Evolutionary conservation across 2,113 vertebrate species (phyloP).

Genomic region (Dasyornis broadbenti): DNA sequence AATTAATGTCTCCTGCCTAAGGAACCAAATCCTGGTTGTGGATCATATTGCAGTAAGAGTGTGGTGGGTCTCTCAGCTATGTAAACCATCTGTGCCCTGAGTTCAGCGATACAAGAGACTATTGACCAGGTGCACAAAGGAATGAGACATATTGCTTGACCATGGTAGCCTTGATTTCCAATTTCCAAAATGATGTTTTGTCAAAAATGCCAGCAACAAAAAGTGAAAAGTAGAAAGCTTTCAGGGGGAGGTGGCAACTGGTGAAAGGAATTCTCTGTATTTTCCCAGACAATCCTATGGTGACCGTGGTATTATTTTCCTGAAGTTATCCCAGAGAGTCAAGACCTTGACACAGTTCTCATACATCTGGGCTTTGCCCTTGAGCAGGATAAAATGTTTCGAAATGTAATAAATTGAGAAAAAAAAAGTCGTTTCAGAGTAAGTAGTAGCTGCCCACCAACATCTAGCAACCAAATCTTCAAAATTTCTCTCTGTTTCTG

Average conservation of each 20-base stretch:
- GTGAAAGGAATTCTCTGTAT: slow-evolving; percentile 20
- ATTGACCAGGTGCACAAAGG: slow-evolving; percentile 36
- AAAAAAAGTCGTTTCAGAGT: neutral
- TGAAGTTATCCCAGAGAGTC: neutral
- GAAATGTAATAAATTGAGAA: neutral
- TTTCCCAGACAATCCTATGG: neutral
- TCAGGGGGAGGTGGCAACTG: neutral
- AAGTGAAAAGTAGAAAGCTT: neutral
- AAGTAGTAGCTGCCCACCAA: neutral
- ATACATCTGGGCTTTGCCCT: neutral
- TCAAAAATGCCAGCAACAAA: slow-evolving; percentile 24
- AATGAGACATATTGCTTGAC: neutral
- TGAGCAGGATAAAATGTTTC: neutral
- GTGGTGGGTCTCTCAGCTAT: slow-evolving; percentile 27
- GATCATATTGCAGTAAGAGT: neutral
- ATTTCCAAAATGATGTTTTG: neutral
- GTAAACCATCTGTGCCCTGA: slow-evolving; percentile 24
- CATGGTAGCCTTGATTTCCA: neutral
- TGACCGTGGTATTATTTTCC: neutral
- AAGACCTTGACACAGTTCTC: neutral
- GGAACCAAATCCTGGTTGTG: slow-evolving; percentile 10
- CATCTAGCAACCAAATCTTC: neutral
- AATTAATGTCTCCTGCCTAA: slow-evolving; percentile 20
- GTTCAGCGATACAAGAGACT: neutral
- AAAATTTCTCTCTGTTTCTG: neutral